These are phyloP conservation scores for Drosophila triauraria DNA, from an alignment of 1,140 invertebrate species.

Conservation along the genomic window DNA sequence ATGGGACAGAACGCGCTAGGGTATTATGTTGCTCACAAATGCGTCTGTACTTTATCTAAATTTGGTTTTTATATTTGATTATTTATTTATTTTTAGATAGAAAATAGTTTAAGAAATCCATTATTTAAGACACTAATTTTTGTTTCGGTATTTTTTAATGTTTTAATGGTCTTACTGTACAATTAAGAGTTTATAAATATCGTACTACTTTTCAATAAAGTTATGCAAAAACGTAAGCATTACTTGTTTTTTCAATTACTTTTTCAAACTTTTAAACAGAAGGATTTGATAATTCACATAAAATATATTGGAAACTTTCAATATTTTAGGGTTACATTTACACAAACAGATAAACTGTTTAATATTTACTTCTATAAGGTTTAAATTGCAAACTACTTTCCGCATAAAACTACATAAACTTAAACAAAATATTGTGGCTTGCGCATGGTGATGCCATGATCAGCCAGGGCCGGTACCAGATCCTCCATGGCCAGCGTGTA, in stretches of 20 bases:
- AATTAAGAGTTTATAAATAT: not conserved
- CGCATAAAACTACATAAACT: slow-evolving; percentile 8
- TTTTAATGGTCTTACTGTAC: too few relatives aligned
- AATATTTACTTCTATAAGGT: not conserved
- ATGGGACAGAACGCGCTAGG: not conserved
- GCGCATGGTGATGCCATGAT: slow-evolving; percentile 97
- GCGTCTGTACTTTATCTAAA: not conserved
- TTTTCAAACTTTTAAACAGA: not conserved
- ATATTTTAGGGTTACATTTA: not conserved
- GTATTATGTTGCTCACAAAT: slow-evolving; percentile 2
- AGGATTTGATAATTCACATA: not conserved
- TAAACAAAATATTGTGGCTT: slow-evolving; percentile 93
- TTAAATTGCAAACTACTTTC: not conserved
- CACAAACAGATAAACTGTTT: not conserved
- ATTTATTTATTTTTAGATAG: not conserved
- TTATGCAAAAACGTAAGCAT: too few relatives aligned
- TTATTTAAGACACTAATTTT: too few relatives aligned
- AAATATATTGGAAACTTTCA: not conserved
- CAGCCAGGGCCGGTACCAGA: slow-evolving; percentile 94
- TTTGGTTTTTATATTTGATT: not conserved
- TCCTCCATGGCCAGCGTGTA: slow-evolving; percentile 98
- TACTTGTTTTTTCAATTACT: too few relatives aligned
- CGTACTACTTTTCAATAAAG: not conserved
- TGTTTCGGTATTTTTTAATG: too few relatives aligned
- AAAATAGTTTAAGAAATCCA: too few relatives aligned